A percentile compares a stretch with the other conserved stretches of the same genome.
phyloP scores from a whole-genome alignment of 2,113 vertebrate genomes.

The Ranitomeya variabilis region DNA sequence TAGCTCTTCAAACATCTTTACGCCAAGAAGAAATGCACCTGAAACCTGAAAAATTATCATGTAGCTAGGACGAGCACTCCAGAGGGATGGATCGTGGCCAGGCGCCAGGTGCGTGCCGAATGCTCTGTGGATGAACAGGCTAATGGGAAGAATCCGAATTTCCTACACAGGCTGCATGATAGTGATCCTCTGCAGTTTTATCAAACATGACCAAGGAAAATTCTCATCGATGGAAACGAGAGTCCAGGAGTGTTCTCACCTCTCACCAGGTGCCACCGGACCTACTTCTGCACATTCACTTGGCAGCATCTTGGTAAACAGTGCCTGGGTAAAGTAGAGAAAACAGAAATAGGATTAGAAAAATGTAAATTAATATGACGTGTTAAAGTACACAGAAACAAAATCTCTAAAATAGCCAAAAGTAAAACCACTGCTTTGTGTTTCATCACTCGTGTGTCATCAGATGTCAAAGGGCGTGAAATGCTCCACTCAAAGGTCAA shows the following conservation, averaged over 20 bases:
- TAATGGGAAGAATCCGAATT: neutral
- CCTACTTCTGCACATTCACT: slow-evolving; percentile 62
- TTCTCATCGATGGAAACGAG: slow-evolving; percentile 13
- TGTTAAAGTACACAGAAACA: neutral
- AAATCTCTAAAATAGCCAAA: neutral
- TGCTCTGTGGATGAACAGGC: slow-evolving; percentile 3
- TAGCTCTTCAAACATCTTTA: slow-evolving; percentile 36
- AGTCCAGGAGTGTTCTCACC: slow-evolving; percentile 11
- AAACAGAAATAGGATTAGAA: slow-evolving; percentile 50
- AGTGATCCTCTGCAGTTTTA: neutral
- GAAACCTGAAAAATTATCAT: slow-evolving; percentile 32
- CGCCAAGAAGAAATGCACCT: slow-evolving; percentile 43
- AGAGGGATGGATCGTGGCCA: slow-evolving; percentile 14
- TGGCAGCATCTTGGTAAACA: slow-evolving; percentile 65
- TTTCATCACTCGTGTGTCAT: too few relatives aligned
- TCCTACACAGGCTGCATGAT: neutral
- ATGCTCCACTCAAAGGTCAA: too few relatives aligned
- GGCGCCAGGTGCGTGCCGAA: slow-evolving; percentile 23
- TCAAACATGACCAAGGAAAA: neutral
- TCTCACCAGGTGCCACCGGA: neutral
- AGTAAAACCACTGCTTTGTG: too few relatives aligned
- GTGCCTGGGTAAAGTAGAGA: slow-evolving; percentile 68
- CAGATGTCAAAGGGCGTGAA: too few relatives aligned
- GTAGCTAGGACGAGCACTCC: slow-evolving; percentile 19
- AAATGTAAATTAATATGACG: neutral